Base-by-base conservation (phyloP, 1,140 invertebrate species). In the Lucilia cuprina region DNA sequence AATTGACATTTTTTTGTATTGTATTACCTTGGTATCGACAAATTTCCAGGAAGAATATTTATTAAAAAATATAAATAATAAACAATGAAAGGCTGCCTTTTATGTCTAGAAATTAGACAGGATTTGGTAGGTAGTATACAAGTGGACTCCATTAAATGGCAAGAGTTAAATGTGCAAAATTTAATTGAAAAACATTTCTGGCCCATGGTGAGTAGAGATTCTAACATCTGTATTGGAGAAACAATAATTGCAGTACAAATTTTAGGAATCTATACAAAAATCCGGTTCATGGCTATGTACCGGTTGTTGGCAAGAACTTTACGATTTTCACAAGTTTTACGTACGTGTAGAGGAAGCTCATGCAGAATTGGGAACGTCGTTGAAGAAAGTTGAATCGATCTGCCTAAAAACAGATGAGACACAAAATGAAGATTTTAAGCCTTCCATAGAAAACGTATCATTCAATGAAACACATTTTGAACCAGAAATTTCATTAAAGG, bases 121-220 rank as follows among this genome's bases (percentile, higher is more conserved):
- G 77, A 80, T 13, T 21, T 25, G 2, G 9, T 34, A 13, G 41
- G 5, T 4, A 0, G 19, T 8, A 80, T 80, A 10, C 8, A 49
- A 49, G 77, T 80, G 0, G 41, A 47, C 12, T 80, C 77, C 0
- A 30, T 5, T 9, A 41, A 25, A 50, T 80, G 77, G 77, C 77
- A 80, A 12, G 77, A 80, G 19, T 17, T 49, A 5, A 49, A 49
- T 21, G 47, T 80, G 5, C 41, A 21, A 25, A 21, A 50, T 49
- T 21, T 80, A 21, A 25, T 80, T 9, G 77, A 80, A 21, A 80
- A 80, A 80, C 77, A 80, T 25, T 80, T 80, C 19, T 80, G 77
- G 77, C n/a, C 47, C 10, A 19, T 80, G n/a, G 77, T 80, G 13
- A 49, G 77, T 80, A 30, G 25, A 30, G 1, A 30, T 30, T 30